phyloP scores from a whole-genome alignment of 2,888 invertebrate species.

The Pandemis cinnamomeana region DNA sequence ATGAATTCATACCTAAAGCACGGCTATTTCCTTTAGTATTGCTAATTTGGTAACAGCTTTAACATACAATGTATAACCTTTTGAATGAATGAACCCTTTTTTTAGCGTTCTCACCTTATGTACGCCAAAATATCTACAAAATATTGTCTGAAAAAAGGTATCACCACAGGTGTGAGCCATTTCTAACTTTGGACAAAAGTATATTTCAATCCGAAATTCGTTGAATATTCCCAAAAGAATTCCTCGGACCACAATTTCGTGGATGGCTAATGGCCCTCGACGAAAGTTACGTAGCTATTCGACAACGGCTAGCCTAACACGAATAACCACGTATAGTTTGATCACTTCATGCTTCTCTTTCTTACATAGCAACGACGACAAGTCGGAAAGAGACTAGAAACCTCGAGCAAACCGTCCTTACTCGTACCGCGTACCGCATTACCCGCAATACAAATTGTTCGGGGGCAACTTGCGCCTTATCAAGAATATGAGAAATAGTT shows the following conservation, averaged over 20 bases:
- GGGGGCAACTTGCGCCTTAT: slow-evolving; percentile 21
- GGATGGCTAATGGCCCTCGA: slow-evolving; percentile 11
- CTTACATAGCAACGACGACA: not conserved
- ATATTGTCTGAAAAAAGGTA: not conserved
- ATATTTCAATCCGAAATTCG: slow-evolving; percentile 23
- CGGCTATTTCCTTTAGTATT: too few relatives aligned
- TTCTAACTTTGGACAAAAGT: slow-evolving; percentile 2
- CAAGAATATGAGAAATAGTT: slow-evolving; percentile 26
- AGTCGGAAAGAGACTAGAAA: not conserved
- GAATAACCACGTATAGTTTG: not conserved
- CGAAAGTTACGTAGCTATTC: slow-evolving; percentile 12
- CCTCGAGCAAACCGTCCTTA: not conserved
- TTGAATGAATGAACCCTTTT: too few relatives aligned
- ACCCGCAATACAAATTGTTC: slow-evolving; percentile 32
- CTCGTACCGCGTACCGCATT: not conserved
- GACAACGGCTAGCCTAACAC: not conserved
- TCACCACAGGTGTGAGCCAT: slow-evolving; percentile 5
- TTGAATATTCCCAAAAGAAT: slow-evolving; percentile 3
- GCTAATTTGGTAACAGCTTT: too few relatives aligned
- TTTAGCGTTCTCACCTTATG: too few relatives aligned
- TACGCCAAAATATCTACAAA: not conserved
- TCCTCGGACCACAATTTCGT: slow-evolving; percentile 19
- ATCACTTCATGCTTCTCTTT: not conserved
- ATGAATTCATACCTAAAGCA: too few relatives aligned
- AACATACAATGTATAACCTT: too few relatives aligned